These are phyloP conservation scores for Apantesis nais DNA, from an alignment of 2,888 invertebrate genomes.

Conservation along the genomic window DNA sequence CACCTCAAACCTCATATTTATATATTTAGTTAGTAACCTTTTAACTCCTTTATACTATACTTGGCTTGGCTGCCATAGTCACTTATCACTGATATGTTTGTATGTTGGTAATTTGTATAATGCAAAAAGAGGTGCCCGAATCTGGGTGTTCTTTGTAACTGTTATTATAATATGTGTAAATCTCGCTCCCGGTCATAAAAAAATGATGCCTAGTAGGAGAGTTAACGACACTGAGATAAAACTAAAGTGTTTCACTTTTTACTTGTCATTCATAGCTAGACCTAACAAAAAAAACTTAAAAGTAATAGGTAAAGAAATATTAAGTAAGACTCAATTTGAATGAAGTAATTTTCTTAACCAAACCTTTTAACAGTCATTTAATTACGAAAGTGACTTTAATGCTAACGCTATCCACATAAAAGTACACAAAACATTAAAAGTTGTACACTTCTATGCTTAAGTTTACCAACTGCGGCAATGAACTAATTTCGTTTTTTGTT, in stretches of 20 bases:
- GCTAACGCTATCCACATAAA: neutral
- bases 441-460: constrained; percentile 46
- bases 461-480: constrained; percentile 45
- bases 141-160: neutral
- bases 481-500: constrained; percentile 60
- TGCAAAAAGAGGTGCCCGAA: no score
- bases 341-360: neutral
- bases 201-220: no score
- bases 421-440: constrained; percentile 22
- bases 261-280: constrained; percentile 49
- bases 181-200: no score
- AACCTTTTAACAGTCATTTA: neutral
- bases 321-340: neutral
- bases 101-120: no score
- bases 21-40: no score
- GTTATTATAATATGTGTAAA: neutral
- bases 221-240: constrained; percentile 24
- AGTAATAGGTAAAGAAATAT: neutral
- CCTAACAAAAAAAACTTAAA: constrained; percentile 2
- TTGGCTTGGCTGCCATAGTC: no score
- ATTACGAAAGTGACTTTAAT: neutral
- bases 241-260: constrained; percentile 48
- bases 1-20: neutral
- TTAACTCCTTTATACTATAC: no score
- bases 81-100: no score